Base-by-base conservation (phyloP, 2,888 invertebrate species). In the Andricus curvator region DNA sequence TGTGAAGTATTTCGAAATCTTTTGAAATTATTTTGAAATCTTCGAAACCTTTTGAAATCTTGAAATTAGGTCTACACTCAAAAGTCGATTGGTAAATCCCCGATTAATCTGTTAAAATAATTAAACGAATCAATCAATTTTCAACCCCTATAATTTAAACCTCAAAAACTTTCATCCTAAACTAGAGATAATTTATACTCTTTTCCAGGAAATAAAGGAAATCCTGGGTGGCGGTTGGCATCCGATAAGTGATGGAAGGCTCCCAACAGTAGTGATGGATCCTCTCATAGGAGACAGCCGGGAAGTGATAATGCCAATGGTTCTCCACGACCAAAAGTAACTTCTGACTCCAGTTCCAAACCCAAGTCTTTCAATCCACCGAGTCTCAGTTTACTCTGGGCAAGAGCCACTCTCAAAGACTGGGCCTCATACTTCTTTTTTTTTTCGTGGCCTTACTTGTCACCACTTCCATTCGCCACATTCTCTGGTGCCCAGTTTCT, bases 201-300 rank as follows among this genome's bases (percentile, higher is more conserved):
- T 81, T 77, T 88, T 85, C 13, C 81, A 95, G 95, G 94, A 94
- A 90, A 94, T 95, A 70, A 94, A 94, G 84, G 91, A 93, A 82
- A 94, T 94, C 84, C 92, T 95, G 86, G 94, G 94, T 64, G 93
- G 93, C 82, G 91, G 93, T 60, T 96, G 95, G 95, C 93, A 93
- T 84, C 94, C 95, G 17, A 84, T 95, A 79, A 92, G 91, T 70
- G 93, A 93, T 82, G 89, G 92, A 44, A 93, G 94, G 83, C 91
- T 95, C 82, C 95, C 95, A 86, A 93, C 93, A 68, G 94, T 94
- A 51, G 93, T 95, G 85, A 92, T 93, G 85, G 93, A 94, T 90
- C 94, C 94, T 37, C 90, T 92, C 78, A 91, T 90, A 20, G 94
- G 94, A 62, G 94, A 94, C 87, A 94, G 94, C 76, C 94, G 94